phyloP scores from a whole-genome alignment of 1,140 invertebrate species.

The Cheumatopsyche charites region DNA sequence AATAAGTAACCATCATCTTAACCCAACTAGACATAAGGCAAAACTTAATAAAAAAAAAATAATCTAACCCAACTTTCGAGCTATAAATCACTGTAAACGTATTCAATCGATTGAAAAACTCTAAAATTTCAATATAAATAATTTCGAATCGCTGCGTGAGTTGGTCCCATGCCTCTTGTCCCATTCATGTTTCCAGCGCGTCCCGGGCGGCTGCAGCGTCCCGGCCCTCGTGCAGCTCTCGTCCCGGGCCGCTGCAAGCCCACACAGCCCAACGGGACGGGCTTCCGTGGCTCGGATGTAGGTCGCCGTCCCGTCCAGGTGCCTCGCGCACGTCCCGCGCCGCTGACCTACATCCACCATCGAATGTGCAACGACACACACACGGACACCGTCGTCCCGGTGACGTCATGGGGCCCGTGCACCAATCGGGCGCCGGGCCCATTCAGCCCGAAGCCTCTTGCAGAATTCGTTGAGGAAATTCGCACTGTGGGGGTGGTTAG shows the following conservation, averaged over 20 bases:
- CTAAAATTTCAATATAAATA: not conserved
- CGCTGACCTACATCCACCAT: conserved; percentile 44
- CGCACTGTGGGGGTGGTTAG: conserved; percentile 43
- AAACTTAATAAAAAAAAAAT: too few relatives aligned
- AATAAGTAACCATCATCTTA: too few relatives aligned
- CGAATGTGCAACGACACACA: conserved; percentile 42
- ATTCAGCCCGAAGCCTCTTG: conserved; percentile 51
- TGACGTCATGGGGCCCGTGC: conserved; percentile 55
- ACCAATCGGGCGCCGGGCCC: conserved; percentile 54
- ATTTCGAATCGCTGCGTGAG: not conserved
- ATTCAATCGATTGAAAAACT: too few relatives aligned
- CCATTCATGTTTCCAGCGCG: conserved; percentile 3
- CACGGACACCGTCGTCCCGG: conserved; percentile 41
- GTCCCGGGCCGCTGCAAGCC: not conserved
- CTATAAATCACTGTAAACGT: too few relatives aligned
- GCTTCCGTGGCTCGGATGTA: conserved; percentile 16
- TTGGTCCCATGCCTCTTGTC: not conserved
- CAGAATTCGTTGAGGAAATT: conserved; percentile 48
- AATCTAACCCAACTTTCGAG: too few relatives aligned
- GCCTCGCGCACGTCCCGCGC: conserved; percentile 41
- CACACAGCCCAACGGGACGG: not conserved
- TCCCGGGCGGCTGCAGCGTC: not conserved
- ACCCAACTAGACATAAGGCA: too few relatives aligned
- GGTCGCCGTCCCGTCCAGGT: conserved; percentile 17
- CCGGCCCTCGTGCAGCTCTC: not conserved